Evolutionary conservation across 2,113 vertebrate species (phyloP).

Genomic region (Rhynchomys soricoides): DNA sequence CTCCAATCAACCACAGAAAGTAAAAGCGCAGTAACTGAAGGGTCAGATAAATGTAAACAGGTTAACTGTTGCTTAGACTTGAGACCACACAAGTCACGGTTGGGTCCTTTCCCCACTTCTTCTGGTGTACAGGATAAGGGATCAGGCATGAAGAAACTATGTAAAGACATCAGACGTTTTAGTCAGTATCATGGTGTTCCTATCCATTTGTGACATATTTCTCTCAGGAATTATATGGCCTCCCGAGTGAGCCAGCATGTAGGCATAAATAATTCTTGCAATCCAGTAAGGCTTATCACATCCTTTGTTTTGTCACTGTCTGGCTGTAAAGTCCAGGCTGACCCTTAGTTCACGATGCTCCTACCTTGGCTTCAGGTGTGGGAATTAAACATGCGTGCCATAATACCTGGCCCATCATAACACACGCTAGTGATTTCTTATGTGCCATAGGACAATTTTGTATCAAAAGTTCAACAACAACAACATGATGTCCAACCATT

Average conservation of each 20-base stretch:
- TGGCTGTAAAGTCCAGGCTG: background rate
- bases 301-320: background rate
- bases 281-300: background rate
- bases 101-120: constrained; percentile 61
- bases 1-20: constrained; percentile 73
- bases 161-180: constrained; percentile 18
- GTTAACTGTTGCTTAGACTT: constrained; percentile 47
- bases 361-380: background rate
- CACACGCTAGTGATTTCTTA: background rate
- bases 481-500: background rate
- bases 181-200: constrained; percentile 6
- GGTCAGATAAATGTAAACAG: constrained; percentile 43
- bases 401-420: background rate
- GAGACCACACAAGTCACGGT: constrained; percentile 24
- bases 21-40: constrained; percentile 66
- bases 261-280: background rate
- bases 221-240: background rate
- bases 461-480: background rate
- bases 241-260: background rate
- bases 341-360: background rate
- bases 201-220: constrained; percentile 5
- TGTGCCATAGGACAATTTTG: background rate
- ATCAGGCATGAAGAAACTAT: background rate
- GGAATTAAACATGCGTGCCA: background rate
- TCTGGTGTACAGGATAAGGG: constrained; percentile 45